Conservation (phyloP, 2,113 vertebrate genomes). For the Oncorhynchus kisutch region DNA sequence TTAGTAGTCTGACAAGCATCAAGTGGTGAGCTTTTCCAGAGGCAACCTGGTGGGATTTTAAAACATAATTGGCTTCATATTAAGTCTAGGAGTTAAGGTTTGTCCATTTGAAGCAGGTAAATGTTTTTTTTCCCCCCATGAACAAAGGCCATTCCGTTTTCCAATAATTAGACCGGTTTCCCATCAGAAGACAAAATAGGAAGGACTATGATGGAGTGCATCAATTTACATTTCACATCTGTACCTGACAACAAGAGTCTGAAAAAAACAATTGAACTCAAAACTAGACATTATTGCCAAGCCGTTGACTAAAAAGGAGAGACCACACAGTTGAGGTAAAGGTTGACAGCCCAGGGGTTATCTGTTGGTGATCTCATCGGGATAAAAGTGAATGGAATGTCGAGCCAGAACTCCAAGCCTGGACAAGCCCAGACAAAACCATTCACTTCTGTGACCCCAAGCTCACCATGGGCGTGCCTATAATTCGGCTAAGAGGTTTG, state of each 20-base stretch:
- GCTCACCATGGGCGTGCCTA: constrained; percentile 25
- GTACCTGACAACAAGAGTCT: background rate
- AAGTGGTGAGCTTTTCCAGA: too few species aligned
- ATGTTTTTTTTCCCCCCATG: background rate
- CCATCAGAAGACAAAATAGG: background rate
- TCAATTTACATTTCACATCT: background rate
- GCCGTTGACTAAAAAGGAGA: background rate
- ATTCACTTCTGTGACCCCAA: constrained; percentile 60
- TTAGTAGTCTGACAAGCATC: too few species aligned
- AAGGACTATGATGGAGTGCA: background rate
- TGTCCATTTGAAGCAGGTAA: background rate
- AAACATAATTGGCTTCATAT: background rate
- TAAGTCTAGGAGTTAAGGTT: background rate
- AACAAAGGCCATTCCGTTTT: background rate
- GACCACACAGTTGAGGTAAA: constrained; percentile 28
- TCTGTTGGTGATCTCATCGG: constrained; percentile 24
- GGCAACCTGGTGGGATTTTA: background rate
- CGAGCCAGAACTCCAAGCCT: constrained; percentile 21
- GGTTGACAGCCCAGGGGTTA: constrained; percentile 38
- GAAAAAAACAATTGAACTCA: background rate
- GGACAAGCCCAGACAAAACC: constrained; percentile 46
- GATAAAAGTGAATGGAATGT: constrained; percentile 46
- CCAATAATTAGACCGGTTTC: background rate
- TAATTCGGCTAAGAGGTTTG: constrained; percentile 19
- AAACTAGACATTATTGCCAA: background rate